A percentile compares a stretch with the other conserved stretches of the same genome.
Conservation (phyloP, 1,140 invertebrate genomes). For the Nylanderia fulva region DNA sequence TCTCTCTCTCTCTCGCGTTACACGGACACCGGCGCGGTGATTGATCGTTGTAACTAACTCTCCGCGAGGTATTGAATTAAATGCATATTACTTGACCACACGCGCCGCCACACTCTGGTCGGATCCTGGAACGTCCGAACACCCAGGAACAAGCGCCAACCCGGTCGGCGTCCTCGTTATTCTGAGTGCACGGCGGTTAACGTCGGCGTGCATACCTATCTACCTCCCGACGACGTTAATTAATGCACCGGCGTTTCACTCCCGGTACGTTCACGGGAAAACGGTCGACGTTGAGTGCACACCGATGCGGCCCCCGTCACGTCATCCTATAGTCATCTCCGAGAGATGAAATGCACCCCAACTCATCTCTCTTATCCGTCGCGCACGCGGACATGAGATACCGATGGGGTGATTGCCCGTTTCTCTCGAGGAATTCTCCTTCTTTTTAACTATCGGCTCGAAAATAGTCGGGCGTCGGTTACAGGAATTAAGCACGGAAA, state of each 20-base stretch:
- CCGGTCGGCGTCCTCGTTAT: slow-evolving; percentile 46
- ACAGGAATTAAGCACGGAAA: no score
- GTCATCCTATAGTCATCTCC: slow-evolving; percentile 9
- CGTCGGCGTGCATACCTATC: slow-evolving; percentile 21
- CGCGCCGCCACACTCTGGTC: slow-evolving; percentile 1
- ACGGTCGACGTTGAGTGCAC: slow-evolving; percentile 42
- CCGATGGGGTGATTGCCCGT: not conserved
- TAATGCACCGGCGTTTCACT: slow-evolving; percentile 55
- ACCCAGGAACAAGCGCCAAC: slow-evolving; percentile 27
- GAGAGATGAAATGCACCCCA: slow-evolving; percentile 23
- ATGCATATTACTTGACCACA: slow-evolving; percentile 57
- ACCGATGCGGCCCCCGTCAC: slow-evolving; percentile 28
- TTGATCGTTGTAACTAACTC: slow-evolving; percentile 51
- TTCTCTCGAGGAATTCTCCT: not conserved
- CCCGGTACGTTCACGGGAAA: slow-evolving; percentile 7
- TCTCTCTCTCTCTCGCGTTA: not conserved
- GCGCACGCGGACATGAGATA: not conserved
- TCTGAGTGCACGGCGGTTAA: slow-evolving; percentile 55
- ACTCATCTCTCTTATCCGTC: no score
- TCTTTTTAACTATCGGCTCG: not conserved
- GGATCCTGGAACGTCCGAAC: slow-evolving; percentile 40
- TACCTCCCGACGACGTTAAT: slow-evolving; percentile 57
- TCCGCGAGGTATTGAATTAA: slow-evolving; percentile 48
- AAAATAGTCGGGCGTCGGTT: not conserved
- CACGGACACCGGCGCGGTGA: slow-evolving; percentile 10